Base-by-base conservation (phyloP, 2,888 invertebrate species). In the Dynastes tityus region DNA sequence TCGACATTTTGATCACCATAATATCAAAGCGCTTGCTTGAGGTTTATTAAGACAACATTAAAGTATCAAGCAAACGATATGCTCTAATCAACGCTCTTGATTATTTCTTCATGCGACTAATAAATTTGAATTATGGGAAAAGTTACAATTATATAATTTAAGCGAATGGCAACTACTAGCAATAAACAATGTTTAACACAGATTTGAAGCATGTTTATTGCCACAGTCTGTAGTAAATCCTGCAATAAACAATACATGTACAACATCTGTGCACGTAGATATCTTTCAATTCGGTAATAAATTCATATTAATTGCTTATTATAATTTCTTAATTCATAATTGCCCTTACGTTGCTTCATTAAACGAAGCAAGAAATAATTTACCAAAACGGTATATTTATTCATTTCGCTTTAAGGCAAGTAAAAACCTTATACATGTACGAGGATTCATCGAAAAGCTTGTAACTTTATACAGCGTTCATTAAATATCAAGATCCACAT, bases 261-360 rank as follows among this genome's bases (percentile, higher is more conserved):
- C 32, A 37, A 37, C 11, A 45, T 45, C 45, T 8, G 45, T 11
- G 45, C 9, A 45, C n/a, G 55, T 55, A 16, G 0, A 55, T n/a
- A 55, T 55, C 6, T n/a, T 55, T 55, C 55, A 55, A 22, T 55
- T 55, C 22, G 13, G 16, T 4, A 55, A 55, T 22, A 55, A 55
- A 55, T 55, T 55, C 55, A 1, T 22, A 22, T n/a, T 55, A 55
- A 55, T 55, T 55, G 13, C 22, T 55, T 55, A 55, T 45, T 45
- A 45, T 11, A 8, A 45, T 45, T 45, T 45, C 11, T 45, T 45
- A 45, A 55, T 22, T 13, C 16, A 55, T 55, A 55, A 55, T 55
- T 55, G 55, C 55, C 6, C n/a, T 55, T n/a, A 55, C 22, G 55
- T 55, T 55, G n/a, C 55, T 55, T 55, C 55, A 55, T 55, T 55